Base-by-base conservation (phyloP, 2,888 invertebrate species). In the Ommatoiulus sabulosus region DNA sequence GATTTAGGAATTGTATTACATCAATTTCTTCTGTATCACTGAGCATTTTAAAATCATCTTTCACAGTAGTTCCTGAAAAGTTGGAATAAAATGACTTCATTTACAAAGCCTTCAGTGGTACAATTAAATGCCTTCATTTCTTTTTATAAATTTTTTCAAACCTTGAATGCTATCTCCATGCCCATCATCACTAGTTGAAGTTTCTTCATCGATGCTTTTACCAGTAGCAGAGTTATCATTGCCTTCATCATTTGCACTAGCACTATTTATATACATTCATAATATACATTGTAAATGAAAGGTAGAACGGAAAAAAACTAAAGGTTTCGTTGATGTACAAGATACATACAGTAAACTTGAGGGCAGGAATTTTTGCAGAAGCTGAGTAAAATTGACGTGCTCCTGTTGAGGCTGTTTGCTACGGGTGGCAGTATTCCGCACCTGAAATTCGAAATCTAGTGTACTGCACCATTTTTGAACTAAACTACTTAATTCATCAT, bases 351-450 rank as follows among this genome's bases (percentile, higher is more conserved):
- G 87, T 52, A 91, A 88, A 87, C 90, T 92, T 17, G 91, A 91
- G 20, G 93, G 93, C 87, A 93, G 90, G 89, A 92, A 92, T 84
- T 92, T 91, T 88, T 91, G 91, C n/a, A 93, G 90, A 20, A 93
- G 90, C 88, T 92, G 92, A 88, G 91, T 90, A 89, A 92, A 92
- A 90, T 92, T 92, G n/a, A 92, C 91, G 87, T 92, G 91, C 89
- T 92, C 92, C 89, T 92, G 92, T 87, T 92, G 92, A 89, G 72
- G 72, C 24, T 72, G 72, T 24, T 72, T 72, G 24, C 10, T 72
- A 24, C 72, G 72, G 10, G 72, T 72, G 72, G 72, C 72, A 88
- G 90, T 90, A 89, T 91, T 91, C 57, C 91, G 89, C 17, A 91
- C 91, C 90, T 90, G 87, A 15, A 43, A 88, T 63, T 20, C 20